Evolutionary conservation across 2,888 invertebrate species (phyloP).

Genomic region (Amphipyra berbera): DNA sequence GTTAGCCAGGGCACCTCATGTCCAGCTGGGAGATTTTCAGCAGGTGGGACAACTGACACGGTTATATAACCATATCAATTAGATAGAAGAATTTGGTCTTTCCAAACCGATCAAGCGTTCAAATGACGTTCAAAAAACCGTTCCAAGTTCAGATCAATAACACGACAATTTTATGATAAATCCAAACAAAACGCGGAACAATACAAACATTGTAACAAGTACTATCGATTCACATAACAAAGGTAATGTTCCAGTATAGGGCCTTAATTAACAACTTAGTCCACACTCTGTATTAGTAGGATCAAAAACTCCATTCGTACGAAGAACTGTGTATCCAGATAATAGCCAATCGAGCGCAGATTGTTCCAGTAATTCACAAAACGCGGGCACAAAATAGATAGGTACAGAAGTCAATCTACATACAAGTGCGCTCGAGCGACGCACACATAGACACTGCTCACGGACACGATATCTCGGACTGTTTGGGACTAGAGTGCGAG

Average conservation of each 20-base stretch:
- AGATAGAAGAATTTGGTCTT: too few species aligned
- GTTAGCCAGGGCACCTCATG: too few species aligned
- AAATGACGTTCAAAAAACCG: constrained; percentile 11
- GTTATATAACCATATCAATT: too few species aligned
- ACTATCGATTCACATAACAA: constrained; percentile 58
- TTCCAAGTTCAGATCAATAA: constrained; percentile 9
- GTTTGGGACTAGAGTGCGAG: too few species aligned
- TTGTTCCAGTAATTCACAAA: constrained; percentile 60
- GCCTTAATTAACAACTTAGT: constrained; percentile 69
- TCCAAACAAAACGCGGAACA: constrained; percentile 26
- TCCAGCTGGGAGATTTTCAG: too few species aligned
- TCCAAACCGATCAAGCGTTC: too few species aligned
- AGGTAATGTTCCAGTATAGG: constrained; percentile 47
- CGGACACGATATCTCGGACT: too few species aligned
- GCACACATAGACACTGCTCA: too few species aligned
- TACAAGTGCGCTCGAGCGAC: too few species aligned
- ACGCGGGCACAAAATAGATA: too few species aligned
- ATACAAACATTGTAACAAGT: constrained; percentile 25
- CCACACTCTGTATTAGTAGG: constrained; percentile 60
- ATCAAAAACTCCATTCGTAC: constrained; percentile 74
- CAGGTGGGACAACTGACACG: too few species aligned
- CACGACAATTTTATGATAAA: constrained; percentile 14
- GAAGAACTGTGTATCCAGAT: constrained; percentile 58
- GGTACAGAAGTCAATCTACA: too few species aligned
- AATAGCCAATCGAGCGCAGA: constrained; percentile 56